Base-by-base conservation (phyloP, 2,113 vertebrate species). In the Abramis brama region DNA sequence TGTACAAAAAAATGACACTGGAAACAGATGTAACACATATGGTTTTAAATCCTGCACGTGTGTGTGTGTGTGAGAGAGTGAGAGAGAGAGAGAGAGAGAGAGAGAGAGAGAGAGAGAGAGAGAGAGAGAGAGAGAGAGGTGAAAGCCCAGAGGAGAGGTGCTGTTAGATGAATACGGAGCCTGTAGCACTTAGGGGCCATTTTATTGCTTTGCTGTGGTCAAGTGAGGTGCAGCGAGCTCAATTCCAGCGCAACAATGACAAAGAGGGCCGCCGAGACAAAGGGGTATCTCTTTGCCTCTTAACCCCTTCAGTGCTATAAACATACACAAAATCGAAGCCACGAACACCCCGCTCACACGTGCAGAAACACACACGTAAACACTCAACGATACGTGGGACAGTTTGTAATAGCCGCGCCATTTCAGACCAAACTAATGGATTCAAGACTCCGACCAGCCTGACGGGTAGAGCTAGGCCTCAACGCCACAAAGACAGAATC, bases 141-240 rank as follows among this genome's bases (percentile, higher is more conserved):
- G 36, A 87, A 91, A 88, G 88, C 92, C 83, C 90, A 84, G 82
- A 87, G 89, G 90, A 92, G 87, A 89, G 90, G 88, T 93, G 91
- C 93, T 93, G 92, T 93, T 90, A 92, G 88, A 93, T 90, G 89
- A 92, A 89, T 87, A 91, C 86, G 71, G 90, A 93, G 89, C 92
- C 93, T 91, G 78, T 87, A 90, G 93, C 92, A 94, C 93, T 95
- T 94, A 94, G 92, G 94, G 93, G 93, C 93, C 93, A 94, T 95
- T 95, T 95, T 94, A 94, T 93, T 94, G 93, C 94, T 93, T 93
- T 92, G 93, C 94, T 94, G 93, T 95, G 94, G 95, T 96, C 95
- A 95, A 94, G 94, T 94, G 95, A 94, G 94, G 94, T 94, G 93
- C 94, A 93, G 91, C 89, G 85, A 94, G 94, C 94, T 94, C 94